Evolutionary conservation across 2,888 invertebrate species (phyloP), one percentile per base, ranked within the genome.

Genomic region (Thecocarcelia acutangulata): DNA sequence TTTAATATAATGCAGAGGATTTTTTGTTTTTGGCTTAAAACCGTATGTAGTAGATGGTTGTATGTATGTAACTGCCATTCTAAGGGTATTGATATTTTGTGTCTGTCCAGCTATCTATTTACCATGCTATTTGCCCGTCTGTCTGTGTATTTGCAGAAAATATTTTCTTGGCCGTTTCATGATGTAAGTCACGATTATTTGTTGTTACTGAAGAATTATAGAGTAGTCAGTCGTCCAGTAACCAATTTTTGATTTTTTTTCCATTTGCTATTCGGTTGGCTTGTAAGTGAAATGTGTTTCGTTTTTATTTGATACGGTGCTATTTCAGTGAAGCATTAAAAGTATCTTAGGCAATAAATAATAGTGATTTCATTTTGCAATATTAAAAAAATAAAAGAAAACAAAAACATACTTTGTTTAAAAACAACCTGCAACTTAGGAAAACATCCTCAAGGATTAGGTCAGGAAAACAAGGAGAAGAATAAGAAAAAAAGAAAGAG

Each of bases 251-350:
- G 15, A 1, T 21, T 13, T 70, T 66, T 52, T 42, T n/a, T 24
- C 24, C 9, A 15, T 72, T 52, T 15, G 12, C 19, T 72, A 15
- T 66, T 52, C 33, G 28, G 64, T 33, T 64, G 44, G 68, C 17
- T 42, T 66, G 15, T 21, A 63, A 9, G 12, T n/a, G n/a, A 19
- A 63, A 42, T 9, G 59, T 68, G 13, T 68, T 48, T 69, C 37
- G 54, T 61, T 17, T 46, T 11, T 59, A 46, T 74, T 56, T 69
- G 9, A 21, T 63, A 42, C 59, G 54, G 12, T 69, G 58, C 70
- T 74, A 80, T 85, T 85, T 85, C 85, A 85, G 84, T 85, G 86
- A 85, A 85, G 85, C 86, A 85, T 85, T 85, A 84, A 86, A 85
- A 75, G 69, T 85, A 85, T 84, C 84, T 83, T 83, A 69, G 83